Conservation (phyloP, 2,113 vertebrate species). For the Nymphicus hollandicus region DNA sequence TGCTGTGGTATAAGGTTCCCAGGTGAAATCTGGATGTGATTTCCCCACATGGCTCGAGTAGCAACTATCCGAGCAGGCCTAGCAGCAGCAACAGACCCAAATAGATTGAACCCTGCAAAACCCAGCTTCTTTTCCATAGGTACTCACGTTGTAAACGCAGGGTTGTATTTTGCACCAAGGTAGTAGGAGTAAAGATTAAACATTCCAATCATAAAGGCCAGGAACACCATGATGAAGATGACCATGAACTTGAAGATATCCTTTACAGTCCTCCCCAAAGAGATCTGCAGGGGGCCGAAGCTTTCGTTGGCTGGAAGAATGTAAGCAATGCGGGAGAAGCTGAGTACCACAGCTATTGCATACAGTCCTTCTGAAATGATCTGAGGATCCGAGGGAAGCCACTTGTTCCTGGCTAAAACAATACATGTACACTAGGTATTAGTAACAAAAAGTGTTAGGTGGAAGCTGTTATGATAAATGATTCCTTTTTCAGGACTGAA, state of each 20-base stretch:
- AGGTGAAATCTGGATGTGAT: neutral
- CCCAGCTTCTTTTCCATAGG: fast-evolving
- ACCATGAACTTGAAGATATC: conserved; percentile 99
- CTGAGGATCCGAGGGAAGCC: conserved; percentile 96
- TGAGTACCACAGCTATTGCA: conserved; percentile 94
- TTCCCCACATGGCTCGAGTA: fast-evolving
- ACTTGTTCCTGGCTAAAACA: conserved; percentile 92
- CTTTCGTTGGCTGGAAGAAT: conserved; percentile 98
- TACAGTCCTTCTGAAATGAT: conserved; percentile 98
- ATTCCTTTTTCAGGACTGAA: neutral
- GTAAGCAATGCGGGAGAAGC: conserved; percentile 97
- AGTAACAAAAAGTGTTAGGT: neutral
- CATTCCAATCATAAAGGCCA: conserved; percentile 99
- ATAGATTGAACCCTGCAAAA: fast-evolving
- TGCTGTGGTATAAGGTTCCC: neutral
- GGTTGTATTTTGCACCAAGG: conserved; percentile 97
- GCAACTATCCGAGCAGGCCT: neutral
- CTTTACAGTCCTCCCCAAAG: conserved; percentile 94
- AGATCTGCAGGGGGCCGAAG: conserved; percentile 97
- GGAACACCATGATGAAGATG: conserved; percentile 99
- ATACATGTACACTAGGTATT: conserved; percentile 43
- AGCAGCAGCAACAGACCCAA: fast-evolving
- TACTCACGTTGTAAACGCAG: conserved; percentile 98
- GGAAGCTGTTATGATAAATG: neutral
- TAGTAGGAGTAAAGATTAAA: conserved; percentile 99